Conservation (phyloP, 2,888 invertebrate genomes). For the Dorcus hopei region DNA sequence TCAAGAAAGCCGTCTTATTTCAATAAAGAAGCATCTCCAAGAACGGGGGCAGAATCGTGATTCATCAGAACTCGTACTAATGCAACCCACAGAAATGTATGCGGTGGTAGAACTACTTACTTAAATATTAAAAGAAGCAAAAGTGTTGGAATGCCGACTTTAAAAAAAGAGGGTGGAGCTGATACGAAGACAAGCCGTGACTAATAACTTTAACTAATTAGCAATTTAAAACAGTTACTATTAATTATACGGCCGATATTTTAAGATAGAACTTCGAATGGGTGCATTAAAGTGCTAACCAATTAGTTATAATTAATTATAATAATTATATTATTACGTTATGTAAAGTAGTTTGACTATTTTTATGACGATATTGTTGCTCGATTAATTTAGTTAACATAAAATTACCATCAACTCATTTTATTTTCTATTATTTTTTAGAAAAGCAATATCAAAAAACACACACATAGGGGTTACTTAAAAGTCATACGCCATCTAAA, state of each 20-base stretch:
- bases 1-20: slow-evolving; percentile 13
- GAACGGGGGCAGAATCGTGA: slow-evolving; percentile 15
- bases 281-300: not conserved
- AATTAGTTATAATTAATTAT: too few species aligned
- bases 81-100: slow-evolving; percentile 5
- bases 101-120: slow-evolving; percentile 8
- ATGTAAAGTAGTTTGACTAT: too few species aligned
- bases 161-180: slow-evolving; percentile 1
- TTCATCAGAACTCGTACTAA: slow-evolving; percentile 15
- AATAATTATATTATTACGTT: too few species aligned
- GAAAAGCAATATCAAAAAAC: too few species aligned
- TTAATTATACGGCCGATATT: slow-evolving; percentile 27
- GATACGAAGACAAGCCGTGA: slow-evolving; percentile 13
- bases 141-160: slow-evolving; percentile 7
- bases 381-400: too few species aligned
- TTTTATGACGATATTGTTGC: too few species aligned
- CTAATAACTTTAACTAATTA: slow-evolving; percentile 27
- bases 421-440: too few species aligned
- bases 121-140: slow-evolving; percentile 11
- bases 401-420: too few species aligned
- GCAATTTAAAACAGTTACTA: slow-evolving; percentile 31
- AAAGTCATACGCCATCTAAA: too few species aligned
- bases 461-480: too few species aligned
- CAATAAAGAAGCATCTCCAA: slow-evolving; percentile 10
- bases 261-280: slow-evolving; percentile 16